Conservation (phyloP, 2,113 vertebrate species). For the Oncorhynchus keta region DNA sequence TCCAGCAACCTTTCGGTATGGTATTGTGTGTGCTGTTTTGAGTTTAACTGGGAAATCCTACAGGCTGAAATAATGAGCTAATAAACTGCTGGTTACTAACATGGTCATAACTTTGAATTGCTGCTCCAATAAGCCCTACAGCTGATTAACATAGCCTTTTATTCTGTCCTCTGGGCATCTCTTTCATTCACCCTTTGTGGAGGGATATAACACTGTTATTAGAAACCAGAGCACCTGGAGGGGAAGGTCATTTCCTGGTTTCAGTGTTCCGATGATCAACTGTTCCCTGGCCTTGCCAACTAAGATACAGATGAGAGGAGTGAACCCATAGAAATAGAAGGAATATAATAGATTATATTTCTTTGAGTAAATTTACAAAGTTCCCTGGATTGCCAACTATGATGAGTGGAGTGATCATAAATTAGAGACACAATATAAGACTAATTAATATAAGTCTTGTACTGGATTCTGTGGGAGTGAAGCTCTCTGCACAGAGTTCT, state of each 20-base stretch:
- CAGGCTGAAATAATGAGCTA: too few relatives aligned
- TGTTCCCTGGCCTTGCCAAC: conserved; percentile 12
- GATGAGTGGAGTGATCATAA: too few relatives aligned
- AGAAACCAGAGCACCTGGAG: conserved; percentile 52
- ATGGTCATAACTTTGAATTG: conserved; percentile 51
- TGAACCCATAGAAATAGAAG: conserved; percentile 31
- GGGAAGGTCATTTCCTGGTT: conserved; percentile 49
- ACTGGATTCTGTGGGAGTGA: too few relatives aligned
- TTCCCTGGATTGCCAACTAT: too few relatives aligned
- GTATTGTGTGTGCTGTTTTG: too few relatives aligned
- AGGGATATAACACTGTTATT: conserved; percentile 58
- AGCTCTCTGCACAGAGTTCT: neutral
- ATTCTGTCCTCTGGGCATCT: conserved; percentile 42
- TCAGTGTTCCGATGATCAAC: neutral
- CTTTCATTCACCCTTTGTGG: neutral
- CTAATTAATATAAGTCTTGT: neutral
- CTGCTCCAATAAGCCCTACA: conserved; percentile 33
- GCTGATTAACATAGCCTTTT: conserved; percentile 29
- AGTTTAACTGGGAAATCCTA: too few relatives aligned
- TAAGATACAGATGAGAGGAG: neutral
- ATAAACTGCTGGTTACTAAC: conserved; percentile 45
- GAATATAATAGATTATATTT: too few relatives aligned
- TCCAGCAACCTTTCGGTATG: too few relatives aligned
- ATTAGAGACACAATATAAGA: too few relatives aligned
- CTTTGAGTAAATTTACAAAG: too few relatives aligned